A percentile compares a stretch with the other conserved stretches of the same genome.
Evolutionary conservation across 2,113 vertebrate species (phyloP).

Genomic region (Rhinoderma darwinii): DNA sequence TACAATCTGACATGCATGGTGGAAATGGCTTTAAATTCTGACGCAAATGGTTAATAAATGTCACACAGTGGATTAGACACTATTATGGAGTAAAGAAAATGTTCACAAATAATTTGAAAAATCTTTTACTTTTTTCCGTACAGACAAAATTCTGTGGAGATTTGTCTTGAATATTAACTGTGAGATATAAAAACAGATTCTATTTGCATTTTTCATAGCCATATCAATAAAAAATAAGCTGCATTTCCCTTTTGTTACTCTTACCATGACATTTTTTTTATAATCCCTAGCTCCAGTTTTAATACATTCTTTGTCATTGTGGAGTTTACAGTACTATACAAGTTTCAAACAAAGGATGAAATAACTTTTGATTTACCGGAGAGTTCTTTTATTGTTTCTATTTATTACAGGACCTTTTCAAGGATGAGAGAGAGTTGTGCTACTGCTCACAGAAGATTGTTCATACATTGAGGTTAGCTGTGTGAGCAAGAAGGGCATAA

Average conservation of each 20-base stretch:
- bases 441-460: no score
- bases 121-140: no score
- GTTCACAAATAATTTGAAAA: no score
- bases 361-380: neutral
- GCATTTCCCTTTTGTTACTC: constrained; percentile 7
- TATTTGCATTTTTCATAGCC: constrained; percentile 22
- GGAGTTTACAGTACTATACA: neutral
- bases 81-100: no score
- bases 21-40: no score
- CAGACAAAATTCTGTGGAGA: neutral
- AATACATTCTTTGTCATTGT: constrained; percentile 29
- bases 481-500: no score
- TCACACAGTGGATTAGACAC: no score
- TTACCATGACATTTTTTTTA: neutral
- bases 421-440: no score
- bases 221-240: constrained; percentile 20
- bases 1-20: no score
- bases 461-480: no score
- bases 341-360: neutral
- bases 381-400: neutral
- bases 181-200: neutral
- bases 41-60: no score
- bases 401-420: no score
- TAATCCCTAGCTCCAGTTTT: neutral
- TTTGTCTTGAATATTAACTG: neutral